Evolutionary conservation across 2,113 vertebrate genomes (phyloP).

Genomic region (Percopsis transmontana): DNA sequence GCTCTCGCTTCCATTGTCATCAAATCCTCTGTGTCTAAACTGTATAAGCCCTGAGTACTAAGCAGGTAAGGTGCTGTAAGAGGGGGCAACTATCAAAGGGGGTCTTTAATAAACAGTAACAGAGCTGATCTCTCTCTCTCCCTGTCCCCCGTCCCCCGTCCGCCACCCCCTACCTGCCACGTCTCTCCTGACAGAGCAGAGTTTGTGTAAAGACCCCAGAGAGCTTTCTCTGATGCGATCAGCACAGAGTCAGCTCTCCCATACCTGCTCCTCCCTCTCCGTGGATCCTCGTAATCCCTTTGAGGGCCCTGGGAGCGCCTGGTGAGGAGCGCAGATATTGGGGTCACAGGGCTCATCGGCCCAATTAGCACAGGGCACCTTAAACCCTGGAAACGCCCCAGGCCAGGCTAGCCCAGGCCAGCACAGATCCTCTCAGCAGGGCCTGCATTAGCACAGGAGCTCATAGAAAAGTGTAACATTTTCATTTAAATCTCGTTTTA

Average conservation of each 20-base stretch:
- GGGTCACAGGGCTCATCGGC: constrained; percentile 37
- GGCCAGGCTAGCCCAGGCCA: constrained; percentile 36
- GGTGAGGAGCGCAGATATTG: constrained; percentile 65
- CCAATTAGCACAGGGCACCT: constrained; percentile 85
- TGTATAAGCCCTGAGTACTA: not conserved
- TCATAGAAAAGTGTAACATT: constrained; percentile 33
- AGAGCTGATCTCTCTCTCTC: constrained; percentile 33
- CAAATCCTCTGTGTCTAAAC: not conserved
- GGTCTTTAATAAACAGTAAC: constrained; percentile 48
- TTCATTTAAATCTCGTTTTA: constrained; percentile 36
- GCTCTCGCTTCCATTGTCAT: not conserved
- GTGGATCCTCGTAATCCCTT: constrained; percentile 81
- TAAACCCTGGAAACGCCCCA: constrained; percentile 58
- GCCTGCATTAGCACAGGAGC: constrained; percentile 19
- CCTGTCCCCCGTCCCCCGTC: not conserved
- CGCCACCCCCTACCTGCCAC: constrained; percentile 8
- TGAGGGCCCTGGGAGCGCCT: constrained; percentile 77
- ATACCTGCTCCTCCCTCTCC: constrained; percentile 13
- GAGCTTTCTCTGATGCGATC: constrained; percentile 85
- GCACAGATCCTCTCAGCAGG: constrained; percentile 38
- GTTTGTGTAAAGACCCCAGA: constrained; percentile 73
- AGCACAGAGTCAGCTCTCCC: constrained; percentile 42
- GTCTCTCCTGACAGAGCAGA: constrained; percentile 43
- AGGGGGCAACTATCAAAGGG: constrained; percentile 30
- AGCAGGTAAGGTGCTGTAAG: not conserved